phyloP scores from a whole-genome alignment of 2,888 invertebrate genomes.

The Spodoptera picta region DNA sequence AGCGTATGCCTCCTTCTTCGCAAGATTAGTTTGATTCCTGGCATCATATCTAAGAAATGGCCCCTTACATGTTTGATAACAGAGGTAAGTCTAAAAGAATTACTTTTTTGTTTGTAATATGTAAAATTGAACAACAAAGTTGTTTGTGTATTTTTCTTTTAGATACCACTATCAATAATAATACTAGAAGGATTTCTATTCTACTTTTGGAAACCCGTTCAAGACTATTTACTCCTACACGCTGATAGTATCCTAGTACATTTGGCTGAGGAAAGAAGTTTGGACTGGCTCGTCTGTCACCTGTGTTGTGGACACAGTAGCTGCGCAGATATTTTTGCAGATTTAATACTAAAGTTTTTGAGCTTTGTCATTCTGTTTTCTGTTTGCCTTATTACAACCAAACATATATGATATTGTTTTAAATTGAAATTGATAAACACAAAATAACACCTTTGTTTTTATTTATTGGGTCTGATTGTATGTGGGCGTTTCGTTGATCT shows the following conservation, averaged over 20 bases:
- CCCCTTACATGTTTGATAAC: constrained; percentile 50
- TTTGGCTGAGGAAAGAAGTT: constrained; percentile 58
- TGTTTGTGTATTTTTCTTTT: constrained; percentile 43
- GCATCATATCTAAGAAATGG: constrained; percentile 34
- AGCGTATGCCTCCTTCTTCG: constrained; percentile 63
- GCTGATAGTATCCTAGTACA: constrained; percentile 70
- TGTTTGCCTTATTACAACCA: constrained; percentile 52
- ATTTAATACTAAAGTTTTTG: constrained; percentile 60
- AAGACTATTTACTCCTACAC: constrained; percentile 62
- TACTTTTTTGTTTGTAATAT: not conserved
- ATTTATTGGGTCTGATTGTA: too few species aligned
- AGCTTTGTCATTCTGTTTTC: constrained; percentile 65
- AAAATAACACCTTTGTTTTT: too few species aligned
- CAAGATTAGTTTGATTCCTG: constrained; percentile 58
- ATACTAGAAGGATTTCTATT: constrained; percentile 67
- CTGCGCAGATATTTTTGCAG: constrained; percentile 64
- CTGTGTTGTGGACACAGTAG: constrained; percentile 66
- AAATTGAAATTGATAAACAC: not conserved
- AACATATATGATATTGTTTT: constrained; percentile 15
- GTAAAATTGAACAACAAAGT: not conserved
- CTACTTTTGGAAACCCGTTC: constrained; percentile 66
- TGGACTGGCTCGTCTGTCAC: constrained; percentile 72
- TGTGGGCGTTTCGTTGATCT: too few species aligned
- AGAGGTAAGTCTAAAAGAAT: constrained; percentile 59
- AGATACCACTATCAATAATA: constrained; percentile 65